Evolutionary conservation across 2,113 vertebrate species (phyloP).

Genomic region (Lepidothrix coronata): DNA sequence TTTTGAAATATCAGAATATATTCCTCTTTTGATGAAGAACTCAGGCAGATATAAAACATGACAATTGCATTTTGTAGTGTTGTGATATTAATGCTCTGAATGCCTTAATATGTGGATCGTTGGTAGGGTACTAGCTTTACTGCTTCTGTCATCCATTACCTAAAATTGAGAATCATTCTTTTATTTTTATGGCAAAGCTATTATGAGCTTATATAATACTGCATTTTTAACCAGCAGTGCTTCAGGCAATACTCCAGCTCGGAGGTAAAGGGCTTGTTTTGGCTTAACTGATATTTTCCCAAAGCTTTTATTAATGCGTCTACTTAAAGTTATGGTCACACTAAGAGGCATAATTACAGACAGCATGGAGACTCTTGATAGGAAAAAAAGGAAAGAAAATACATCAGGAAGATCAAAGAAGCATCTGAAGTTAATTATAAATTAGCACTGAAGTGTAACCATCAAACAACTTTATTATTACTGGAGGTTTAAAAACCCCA

Average conservation of each 20-base stretch:
- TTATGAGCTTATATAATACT: background rate
- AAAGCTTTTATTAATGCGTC: constrained; percentile 26
- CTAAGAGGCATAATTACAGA: constrained; percentile 48
- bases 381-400: constrained; percentile 30
- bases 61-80: background rate
- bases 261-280: background rate
- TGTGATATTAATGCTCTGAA: background rate
- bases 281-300: background rate
- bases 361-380: constrained; percentile 38
- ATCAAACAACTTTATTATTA: constrained; percentile 36
- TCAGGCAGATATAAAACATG: background rate
- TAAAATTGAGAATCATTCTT: background rate
- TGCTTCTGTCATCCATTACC: background rate
- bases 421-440: constrained; percentile 64
- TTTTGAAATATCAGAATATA: background rate
- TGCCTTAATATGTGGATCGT: background rate
- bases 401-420: constrained; percentile 59
- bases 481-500: background rate
- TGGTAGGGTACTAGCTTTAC: background rate
- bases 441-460: constrained; percentile 33
- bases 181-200: background rate
- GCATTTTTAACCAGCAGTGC: background rate
- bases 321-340: constrained; percentile 6
- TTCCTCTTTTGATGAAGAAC: background rate
- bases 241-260: background rate